A percentile compares a stretch with the other conserved stretches of the same genome.
Evolutionary conservation across 2,888 invertebrate species (phyloP).

Genomic region (Dynastes grantii): DNA sequence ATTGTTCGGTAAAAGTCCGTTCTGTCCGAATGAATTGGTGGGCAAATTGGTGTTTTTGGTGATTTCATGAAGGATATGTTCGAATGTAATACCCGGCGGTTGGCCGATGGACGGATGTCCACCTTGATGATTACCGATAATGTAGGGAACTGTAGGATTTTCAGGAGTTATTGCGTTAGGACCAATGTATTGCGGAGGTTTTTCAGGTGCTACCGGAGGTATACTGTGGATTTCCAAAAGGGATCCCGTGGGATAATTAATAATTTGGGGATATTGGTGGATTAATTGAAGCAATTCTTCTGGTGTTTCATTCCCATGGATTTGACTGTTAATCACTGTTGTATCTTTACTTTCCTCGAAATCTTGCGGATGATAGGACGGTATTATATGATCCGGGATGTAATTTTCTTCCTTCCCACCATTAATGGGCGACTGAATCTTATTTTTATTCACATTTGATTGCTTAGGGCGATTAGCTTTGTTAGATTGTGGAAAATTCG

Average conservation of each 20-base stretch:
- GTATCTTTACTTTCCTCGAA: constrained; percentile 18
- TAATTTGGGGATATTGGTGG: constrained; percentile 68
- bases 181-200: constrained; percentile 54
- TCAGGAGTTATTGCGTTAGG: constrained; percentile 55
- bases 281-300: constrained; percentile 68
- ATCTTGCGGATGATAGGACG: constrained; percentile 27
- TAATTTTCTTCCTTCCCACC: constrained; percentile 52
- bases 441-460: constrained; percentile 39
- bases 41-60: constrained; percentile 48
- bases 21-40: constrained; percentile 54
- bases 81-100: constrained; percentile 64
- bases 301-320: constrained; percentile 64
- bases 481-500: constrained; percentile 12
- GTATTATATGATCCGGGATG: constrained; percentile 51
- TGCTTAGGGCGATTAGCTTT: constrained; percentile 27
- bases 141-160: constrained; percentile 58
- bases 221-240: constrained; percentile 68
- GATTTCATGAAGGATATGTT: constrained; percentile 67
- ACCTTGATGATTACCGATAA: constrained; percentile 59
- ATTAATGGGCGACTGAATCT: constrained; percentile 5
- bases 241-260: constrained; percentile 68
- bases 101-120: constrained; percentile 56
- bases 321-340: constrained; percentile 53
- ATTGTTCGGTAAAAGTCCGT: constrained; percentile 54
- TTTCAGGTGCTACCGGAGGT: constrained; percentile 55